Base-by-base conservation (phyloP, 2,797 vertebrate species). In the Alfaro cultratus region DNA sequence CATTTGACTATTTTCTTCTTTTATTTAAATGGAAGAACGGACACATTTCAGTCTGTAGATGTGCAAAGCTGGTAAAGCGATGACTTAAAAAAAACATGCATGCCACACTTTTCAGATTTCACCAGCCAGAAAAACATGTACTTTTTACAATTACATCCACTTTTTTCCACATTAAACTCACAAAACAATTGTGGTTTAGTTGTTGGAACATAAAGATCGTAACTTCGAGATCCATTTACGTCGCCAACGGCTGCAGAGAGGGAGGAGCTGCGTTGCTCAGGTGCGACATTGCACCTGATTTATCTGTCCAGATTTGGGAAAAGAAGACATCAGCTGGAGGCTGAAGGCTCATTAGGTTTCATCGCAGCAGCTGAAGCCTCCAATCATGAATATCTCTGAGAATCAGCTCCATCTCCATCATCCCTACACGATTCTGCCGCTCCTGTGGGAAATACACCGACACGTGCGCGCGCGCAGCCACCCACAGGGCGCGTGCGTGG, bases 401-500 rank as follows among this genome's bases (percentile, higher is more conserved):
- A 80, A 78, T 75, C 78, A 78, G 81, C 74, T 77, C 73, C 53
- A 73, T 45, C 75, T 53, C 77, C 70, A 51, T 86, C 86, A 78
- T 76, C 82, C 81, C 87, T 90, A 82, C 87, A 75, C 80, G 82
- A 86, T 84, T 77, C 49, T 80, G 76, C 88, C 77, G 15, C 85
- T 86, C 93, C 80, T 73, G 72, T 73, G 93, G 91, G 94, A 90
- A 90, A 93, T 90, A 87, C 89, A 76, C 82, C 79, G 73, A 78
- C 39, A 71, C 68, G 90, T 83, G 92, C 78, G 60, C 85, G 83
- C 85, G 83, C 64, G 62, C 57, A 87, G 88, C 89, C 93, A 92
- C 95, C 93, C 94, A 93, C 93, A 21, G 84, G 73, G 87, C 85
- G 87, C 91, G 83, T 85, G 87, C 92, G 73, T 83, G 80, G 62